Base-by-base conservation (phyloP, 2,113 vertebrate genomes). In the Caloenas nicobarica region DNA sequence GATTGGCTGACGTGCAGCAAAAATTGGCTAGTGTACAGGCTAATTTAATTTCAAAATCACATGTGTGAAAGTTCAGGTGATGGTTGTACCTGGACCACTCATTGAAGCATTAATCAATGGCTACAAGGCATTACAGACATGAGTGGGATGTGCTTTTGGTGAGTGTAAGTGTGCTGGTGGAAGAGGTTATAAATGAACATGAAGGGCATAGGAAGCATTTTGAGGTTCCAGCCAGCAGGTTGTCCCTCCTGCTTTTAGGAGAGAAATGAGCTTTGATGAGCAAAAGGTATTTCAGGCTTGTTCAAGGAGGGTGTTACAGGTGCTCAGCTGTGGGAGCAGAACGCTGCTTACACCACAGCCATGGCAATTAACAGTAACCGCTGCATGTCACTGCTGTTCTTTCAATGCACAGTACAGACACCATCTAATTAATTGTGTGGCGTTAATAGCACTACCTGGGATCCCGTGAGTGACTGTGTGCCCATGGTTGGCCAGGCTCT, bases 1-100 rank as follows among this genome's bases (percentile, higher is more conserved):
- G 11, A 17, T 61, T 57, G n/a, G 13, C 31, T 77, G 33, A 36
- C 3, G 1, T 12, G 40, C 17, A 51, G 77, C 66, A 68, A 12
- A 13, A 44, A 40, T 57, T 28, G 68, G 3, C 13, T 31, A 14
- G 14, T 5, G 17, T 5, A 28, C 0, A 1, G 16, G 9, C 22
- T 44, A 26, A 44, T 82, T 73, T 44, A 0, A 13, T 51, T 73
- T 51, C 51, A 18, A 57, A 85, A 83, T n/a, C 12, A 50, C 3
- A 7, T 0, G 0, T 8, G 38, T 80, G 64, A 57, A 60, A 24
- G 62, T 28, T 66, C 0, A 0, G 68, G 14, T 10, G 16, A 3
- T 36, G 60, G 4, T 23, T 74, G 48, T 19, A n/a, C 24, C 38
- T 58, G 1, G 15, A 7, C 6, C 0, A 0, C 19, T 65, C 8